Conservation (phyloP, 2,113 vertebrate genomes). For the Chamaea fasciata region DNA sequence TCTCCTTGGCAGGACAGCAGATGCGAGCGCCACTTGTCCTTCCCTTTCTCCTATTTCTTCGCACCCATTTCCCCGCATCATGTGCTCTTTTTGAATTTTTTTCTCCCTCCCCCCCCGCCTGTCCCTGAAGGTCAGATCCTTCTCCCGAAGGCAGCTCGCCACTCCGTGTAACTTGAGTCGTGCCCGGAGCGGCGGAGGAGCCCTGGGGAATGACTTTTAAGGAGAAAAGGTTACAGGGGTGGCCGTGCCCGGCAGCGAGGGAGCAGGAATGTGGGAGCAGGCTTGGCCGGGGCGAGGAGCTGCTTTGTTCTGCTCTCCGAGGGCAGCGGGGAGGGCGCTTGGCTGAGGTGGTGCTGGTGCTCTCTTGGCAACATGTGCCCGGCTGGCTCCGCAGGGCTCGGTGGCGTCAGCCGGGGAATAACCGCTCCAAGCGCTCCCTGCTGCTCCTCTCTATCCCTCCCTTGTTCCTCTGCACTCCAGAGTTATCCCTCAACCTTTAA, state of each 20-base stretch:
- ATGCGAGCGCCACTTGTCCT: background rate
- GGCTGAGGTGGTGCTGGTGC: slow-evolving; percentile 18
- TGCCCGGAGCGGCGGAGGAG: background rate
- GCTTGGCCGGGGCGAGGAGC: background rate
- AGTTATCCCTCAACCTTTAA: background rate
- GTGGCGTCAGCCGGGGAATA: slow-evolving; percentile 74
- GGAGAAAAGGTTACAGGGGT: background rate
- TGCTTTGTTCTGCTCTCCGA: slow-evolving; percentile 52
- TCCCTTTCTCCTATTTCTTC: background rate
- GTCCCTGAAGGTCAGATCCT: background rate
- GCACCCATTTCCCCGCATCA: background rate
- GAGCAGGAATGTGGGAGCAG: background rate
- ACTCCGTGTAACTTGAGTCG: background rate
- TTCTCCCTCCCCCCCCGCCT: background rate
- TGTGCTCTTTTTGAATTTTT: background rate
- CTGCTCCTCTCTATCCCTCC: background rate
- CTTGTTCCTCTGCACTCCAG: background rate
- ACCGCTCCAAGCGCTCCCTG: slow-evolving; percentile 49
- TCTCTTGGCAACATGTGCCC: slow-evolving; percentile 76
- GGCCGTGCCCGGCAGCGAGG: background rate
- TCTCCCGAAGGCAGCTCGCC: background rate
- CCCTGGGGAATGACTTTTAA: background rate
- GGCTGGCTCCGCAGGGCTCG: slow-evolving; percentile 32
- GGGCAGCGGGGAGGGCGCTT: slow-evolving; percentile 42
- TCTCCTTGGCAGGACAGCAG: background rate